Conservation (phyloP, 2,888 invertebrate species). For the Lissocephala sabroskyi region DNA sequence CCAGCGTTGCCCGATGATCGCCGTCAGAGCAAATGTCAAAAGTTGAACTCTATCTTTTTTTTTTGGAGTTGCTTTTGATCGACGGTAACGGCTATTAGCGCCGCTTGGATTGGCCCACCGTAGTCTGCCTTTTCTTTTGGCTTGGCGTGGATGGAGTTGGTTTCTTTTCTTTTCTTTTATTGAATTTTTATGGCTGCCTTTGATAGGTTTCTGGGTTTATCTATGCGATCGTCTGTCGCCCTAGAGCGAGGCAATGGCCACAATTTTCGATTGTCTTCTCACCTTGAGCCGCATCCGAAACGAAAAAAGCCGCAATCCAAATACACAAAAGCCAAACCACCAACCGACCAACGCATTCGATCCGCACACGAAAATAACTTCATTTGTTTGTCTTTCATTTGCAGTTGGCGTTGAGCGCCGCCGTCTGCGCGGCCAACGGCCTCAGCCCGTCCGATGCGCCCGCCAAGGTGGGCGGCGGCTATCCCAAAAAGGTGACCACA, state of each 20-base stretch:
- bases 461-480: slow-evolving; percentile 30
- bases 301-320: slow-evolving; percentile 19
- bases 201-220: no score
- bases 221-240: no score
- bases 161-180: slow-evolving; percentile 15
- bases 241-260: no score
- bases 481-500: slow-evolving; percentile 68
- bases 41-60: slow-evolving; percentile 22
- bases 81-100: no score
- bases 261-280: slow-evolving; percentile 4
- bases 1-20: neutral
- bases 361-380: no score
- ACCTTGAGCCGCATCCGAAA: slow-evolving; percentile 1
- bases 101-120: no score
- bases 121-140: no score
- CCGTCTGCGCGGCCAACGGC: slow-evolving; percentile 36
- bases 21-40: slow-evolving; percentile 20
- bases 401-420: slow-evolving; percentile 41
- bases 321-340: slow-evolving; percentile 22
- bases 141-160: slow-evolving; percentile 22
- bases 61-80: no score
- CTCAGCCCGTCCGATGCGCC: slow-evolving; percentile 23
- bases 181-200: slow-evolving; percentile 30
- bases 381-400: slow-evolving; percentile 1
- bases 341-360: no score